A percentile compares a stretch with the other conserved stretches of the same genome.
phyloP scores from a whole-genome alignment of 2,888 invertebrate genomes.

The Calliopum simillimum region DNA sequence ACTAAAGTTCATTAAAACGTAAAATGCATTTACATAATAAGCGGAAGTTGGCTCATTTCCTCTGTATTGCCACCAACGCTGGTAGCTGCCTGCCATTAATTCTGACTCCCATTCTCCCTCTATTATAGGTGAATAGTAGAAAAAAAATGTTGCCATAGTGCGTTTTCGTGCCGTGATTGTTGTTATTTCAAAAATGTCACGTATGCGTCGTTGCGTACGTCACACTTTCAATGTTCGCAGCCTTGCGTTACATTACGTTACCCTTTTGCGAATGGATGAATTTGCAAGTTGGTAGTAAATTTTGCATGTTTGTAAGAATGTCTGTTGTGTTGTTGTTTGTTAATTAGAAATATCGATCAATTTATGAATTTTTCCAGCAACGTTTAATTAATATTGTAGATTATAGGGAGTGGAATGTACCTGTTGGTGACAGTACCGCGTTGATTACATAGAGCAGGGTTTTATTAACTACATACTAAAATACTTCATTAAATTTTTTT shows the following conservation, averaged over 20 bases:
- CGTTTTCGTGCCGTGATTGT: constrained; percentile 29
- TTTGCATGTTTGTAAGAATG: constrained; percentile 10
- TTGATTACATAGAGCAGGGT: background rate
- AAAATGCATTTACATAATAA: constrained; percentile 23
- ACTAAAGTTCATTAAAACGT: constrained; percentile 9
- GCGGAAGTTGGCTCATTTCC: constrained; percentile 32
- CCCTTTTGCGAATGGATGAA: background rate
- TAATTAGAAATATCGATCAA: constrained; percentile 60
- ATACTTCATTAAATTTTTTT: no score
- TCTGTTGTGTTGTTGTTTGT: constrained; percentile 51
- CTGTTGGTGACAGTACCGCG: constrained; percentile 23
- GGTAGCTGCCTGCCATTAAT: background rate
- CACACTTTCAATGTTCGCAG: background rate
- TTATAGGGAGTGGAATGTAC: background rate
- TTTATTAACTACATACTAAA: background rate
- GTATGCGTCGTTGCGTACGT: constrained; percentile 37
- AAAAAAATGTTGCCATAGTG: constrained; percentile 37
- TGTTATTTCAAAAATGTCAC: constrained; percentile 43
- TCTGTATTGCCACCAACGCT: background rate
- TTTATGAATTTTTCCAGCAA: constrained; percentile 38
- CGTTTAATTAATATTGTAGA: constrained; percentile 21
- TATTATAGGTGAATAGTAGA: no score
- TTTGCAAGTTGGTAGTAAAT: constrained; percentile 11
- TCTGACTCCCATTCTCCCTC: no score
- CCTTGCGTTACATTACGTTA: background rate